Percentiles rank a stretch among this genome's conserved stretches.
phyloP scores from a whole-genome alignment of 1,140 invertebrate genomes.

The Pemphigus obesinymphae region DNA sequence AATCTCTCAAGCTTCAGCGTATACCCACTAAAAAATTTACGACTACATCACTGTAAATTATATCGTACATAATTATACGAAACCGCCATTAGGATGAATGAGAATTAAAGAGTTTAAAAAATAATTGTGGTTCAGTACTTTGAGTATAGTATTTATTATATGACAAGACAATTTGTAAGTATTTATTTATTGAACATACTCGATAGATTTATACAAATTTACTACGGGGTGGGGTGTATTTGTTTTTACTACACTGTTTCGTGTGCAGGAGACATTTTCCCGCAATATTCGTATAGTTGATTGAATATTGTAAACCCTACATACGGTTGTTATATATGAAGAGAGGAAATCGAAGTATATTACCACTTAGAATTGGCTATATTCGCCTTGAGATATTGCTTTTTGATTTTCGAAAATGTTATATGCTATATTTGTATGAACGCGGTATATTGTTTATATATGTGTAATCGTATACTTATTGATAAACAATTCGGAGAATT shows the following conservation, averaged over 20 bases:
- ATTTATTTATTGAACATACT: not conserved
- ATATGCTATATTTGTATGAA: constrained; percentile 1
- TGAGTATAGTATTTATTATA: too few relatives aligned
- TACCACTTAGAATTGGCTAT: constrained; percentile 26
- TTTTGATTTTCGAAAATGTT: constrained; percentile 35
- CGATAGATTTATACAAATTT: not conserved
- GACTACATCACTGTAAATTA: too few relatives aligned
- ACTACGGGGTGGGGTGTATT: not conserved
- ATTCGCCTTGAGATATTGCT: constrained; percentile 27
- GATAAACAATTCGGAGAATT: constrained; percentile 30
- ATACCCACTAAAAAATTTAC: too few relatives aligned
- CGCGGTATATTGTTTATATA: constrained; percentile 5
- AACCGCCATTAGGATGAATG: too few relatives aligned
- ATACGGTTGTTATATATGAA: not conserved
- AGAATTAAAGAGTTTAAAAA: too few relatives aligned
- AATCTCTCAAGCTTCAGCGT: too few relatives aligned
- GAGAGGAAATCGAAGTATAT: constrained; percentile 8
- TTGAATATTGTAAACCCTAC: constrained; percentile 24
- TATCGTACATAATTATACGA: too few relatives aligned
- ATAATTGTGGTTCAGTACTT: too few relatives aligned
- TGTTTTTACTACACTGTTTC: not conserved
- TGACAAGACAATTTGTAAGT: too few relatives aligned
- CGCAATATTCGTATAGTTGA: not conserved
- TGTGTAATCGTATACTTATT: not conserved
- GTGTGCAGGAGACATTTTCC: not conserved